Evolutionary conservation across 2,113 vertebrate genomes (phyloP).

Genomic region (Microcebus tavaratra): DNA sequence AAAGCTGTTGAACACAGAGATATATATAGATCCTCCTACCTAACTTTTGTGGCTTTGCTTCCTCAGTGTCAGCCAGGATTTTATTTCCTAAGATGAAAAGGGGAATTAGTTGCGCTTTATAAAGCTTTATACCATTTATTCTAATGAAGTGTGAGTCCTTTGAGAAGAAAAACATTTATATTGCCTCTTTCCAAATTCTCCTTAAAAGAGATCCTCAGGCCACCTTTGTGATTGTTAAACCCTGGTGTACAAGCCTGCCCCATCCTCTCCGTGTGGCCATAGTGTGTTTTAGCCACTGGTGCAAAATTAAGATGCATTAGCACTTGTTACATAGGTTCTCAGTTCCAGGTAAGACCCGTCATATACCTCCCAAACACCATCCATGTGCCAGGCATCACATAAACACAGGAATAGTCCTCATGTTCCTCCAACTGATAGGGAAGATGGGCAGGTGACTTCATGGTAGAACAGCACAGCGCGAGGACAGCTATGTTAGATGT

Average conservation of each 20-base stretch:
- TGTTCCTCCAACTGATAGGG: neutral
- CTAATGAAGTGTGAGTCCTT: neutral
- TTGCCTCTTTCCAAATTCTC: neutral
- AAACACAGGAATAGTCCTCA: neutral
- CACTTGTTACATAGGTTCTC: neutral
- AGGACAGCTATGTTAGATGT: too few relatives aligned
- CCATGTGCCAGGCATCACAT: neutral
- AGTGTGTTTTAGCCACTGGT: neutral
- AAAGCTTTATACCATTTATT: neutral
- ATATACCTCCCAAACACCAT: neutral
- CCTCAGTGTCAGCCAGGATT: neutral
- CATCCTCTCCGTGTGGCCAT: neutral
- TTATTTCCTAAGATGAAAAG: conserved; percentile 29
- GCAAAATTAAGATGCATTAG: neutral
- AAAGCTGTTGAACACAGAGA: neutral
- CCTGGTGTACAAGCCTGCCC: neutral
- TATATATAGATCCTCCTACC: neutral
- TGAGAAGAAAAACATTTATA: neutral
- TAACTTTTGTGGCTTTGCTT: neutral
- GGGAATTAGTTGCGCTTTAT: neutral
- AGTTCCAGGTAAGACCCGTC: neutral
- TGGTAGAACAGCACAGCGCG: too few relatives aligned
- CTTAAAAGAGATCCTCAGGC: neutral
- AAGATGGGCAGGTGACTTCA: too few relatives aligned
- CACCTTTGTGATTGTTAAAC: neutral